Percentiles rank a stretch among this genome's conserved stretches.
Evolutionary conservation across 2,113 vertebrate genomes (phyloP).

Genomic region (Dipodomys stephensi): DNA sequence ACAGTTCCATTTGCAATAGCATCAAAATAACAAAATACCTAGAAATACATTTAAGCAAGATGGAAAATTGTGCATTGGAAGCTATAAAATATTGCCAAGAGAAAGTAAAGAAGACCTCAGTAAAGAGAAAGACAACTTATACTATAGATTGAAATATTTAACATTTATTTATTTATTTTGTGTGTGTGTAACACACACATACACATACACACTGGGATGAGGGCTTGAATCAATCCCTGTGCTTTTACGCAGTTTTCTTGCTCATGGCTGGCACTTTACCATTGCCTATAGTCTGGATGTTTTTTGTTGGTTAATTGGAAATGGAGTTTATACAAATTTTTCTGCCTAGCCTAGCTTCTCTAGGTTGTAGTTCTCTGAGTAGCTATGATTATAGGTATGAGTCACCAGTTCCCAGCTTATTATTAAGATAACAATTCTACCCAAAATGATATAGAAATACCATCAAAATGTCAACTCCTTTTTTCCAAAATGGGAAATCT

Average conservation of each 20-base stretch:
- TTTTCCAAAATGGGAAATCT: background rate
- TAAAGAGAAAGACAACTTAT: background rate
- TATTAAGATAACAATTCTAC: background rate
- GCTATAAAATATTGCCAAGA: background rate
- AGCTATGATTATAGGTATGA: no score
- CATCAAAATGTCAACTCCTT: background rate
- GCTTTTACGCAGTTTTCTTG: no score
- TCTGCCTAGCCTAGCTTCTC: no score
- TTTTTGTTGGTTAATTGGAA: no score
- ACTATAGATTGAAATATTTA: background rate
- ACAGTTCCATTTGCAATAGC: background rate
- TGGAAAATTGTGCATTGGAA: background rate
- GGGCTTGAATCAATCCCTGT: no score
- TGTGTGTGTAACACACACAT: background rate
- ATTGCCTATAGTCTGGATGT: no score
- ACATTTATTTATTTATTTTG: no score
- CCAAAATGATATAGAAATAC: background rate
- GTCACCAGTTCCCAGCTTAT: background rate
- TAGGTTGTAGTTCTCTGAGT: no score
- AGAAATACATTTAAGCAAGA: conserved; percentile 2
- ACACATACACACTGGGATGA: no score
- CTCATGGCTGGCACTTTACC: no score
- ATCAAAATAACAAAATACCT: conserved; percentile 23
- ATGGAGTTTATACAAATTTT: no score
- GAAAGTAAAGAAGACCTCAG: background rate